These are phyloP conservation scores for Cochlearius cochlearius DNA, from an alignment of 2,113 vertebrate genomes.

Conservation along the genomic window DNA sequence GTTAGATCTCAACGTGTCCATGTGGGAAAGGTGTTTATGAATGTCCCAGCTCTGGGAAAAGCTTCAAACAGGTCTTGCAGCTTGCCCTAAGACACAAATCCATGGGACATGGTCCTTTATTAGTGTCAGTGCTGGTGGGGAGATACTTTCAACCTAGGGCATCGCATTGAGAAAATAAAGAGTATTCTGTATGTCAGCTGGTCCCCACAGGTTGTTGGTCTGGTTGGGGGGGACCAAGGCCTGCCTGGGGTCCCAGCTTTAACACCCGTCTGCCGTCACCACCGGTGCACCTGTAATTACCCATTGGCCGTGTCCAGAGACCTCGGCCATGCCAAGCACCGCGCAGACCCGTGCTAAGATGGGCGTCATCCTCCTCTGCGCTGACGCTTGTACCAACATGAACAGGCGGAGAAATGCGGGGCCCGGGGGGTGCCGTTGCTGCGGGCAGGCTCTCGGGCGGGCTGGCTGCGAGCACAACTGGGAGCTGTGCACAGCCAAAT, in stretches of 20 bases:
- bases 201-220: neutral
- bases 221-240: neutral
- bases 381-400: too few relatives aligned
- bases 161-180: neutral
- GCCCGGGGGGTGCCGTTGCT: neutral
- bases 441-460: fast-evolving
- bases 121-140: neutral
- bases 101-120: neutral
- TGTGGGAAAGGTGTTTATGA: neutral
- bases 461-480: neutral
- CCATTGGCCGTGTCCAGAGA: neutral
- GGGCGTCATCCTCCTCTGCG: neutral
- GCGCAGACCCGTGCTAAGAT: fast-evolving
- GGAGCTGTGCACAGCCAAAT: neutral
- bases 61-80: neutral
- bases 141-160: neutral
- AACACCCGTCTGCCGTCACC: fast-evolving
- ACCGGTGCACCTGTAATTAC: neutral
- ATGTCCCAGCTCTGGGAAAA: neutral
- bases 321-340: fast-evolving
- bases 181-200: neutral
- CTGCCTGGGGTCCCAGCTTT: neutral
- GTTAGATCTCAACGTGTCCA: neutral
- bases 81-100: neutral
- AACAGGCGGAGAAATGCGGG: neutral